Base-by-base conservation (phyloP, 2,797 vertebrate species). In the Pipistrellus pygmaeus region DNA sequence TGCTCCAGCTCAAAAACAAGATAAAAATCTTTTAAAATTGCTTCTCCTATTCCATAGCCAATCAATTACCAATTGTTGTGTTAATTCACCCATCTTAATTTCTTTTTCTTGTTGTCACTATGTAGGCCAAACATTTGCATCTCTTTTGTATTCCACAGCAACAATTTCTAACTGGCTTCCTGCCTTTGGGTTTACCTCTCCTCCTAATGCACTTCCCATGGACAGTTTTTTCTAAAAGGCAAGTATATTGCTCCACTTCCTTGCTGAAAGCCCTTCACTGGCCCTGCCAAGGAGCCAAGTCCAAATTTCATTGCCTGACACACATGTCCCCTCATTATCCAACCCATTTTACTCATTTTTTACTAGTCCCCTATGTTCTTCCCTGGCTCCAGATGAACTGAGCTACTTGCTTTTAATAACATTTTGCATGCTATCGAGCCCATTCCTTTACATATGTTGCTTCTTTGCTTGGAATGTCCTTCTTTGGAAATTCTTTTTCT, bases 141-240 rank as follows among this genome's bases (percentile, higher is more conserved):
- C n/a, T 93, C 10, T 64, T 73, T 66, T 55, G 51, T 32, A 12
- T 73, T 48, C 48, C 44, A 20, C 15, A 88, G 38, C 5, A 64
- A 15, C 71, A 76, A n/a, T 94, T 95, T 87, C 55, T 53, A 93
- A 81, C 32, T 73, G 30, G 27, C 5, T 90, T 87, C 27, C 35
- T 87, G 30, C 0, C 53, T 72, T 91, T 84, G 10, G 2, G 85
- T 95, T 88, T 51, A 5, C 7, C 17, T 35, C 7, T 69, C 3
- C 15, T 80, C 21, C 25, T 13, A 76, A 55, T 9, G 18, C 27
- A 32, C 3, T 86, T 8, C 35, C 25, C 30, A 53, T 9, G 68
- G 62, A 72, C 3, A 87, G 38, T 57, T 15, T 68, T 91, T 48
- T 84, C 44, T 66, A 81, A 85, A 90, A 76, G 10, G 32, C 23